Evolutionary conservation across 2,888 invertebrate species (phyloP), one percentile per base, ranked within the genome.

Genomic region (Synergus itoensis): DNA sequence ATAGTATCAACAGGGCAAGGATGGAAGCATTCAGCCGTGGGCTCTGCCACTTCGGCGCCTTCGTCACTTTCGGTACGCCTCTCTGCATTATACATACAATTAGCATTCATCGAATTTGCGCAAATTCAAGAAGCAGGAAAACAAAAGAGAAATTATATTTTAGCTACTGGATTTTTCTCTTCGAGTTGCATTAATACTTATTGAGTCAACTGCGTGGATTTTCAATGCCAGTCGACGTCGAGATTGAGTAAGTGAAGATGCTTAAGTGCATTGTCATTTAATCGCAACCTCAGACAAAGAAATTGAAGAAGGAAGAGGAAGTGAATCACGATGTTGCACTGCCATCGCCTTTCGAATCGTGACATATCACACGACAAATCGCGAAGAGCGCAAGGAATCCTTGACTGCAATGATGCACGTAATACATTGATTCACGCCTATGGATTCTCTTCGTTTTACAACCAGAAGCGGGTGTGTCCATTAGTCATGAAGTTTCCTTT

Each of bases 41-140:
- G 65, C 57, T 57, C 36, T 75, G 43, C 67, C 78, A 65, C 78
- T 21, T 63, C 76, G 77, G 48, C 76, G 18, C 76, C 60, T 78
- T 79, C 78, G 79, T 83, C 80, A 80, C 83, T 84, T 81, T 82
- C 82, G 81, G 77, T 40, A 83, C 80, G 81, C 80, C 85, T 84
- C 79, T 80, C 83, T 79, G 77, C 83, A 82, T 86, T 28, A 28
- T 28, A 28, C 28, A 28, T 85, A 84, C 83, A 82, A 80, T 85
- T 83, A 86, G 83, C 83, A 79, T 84, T 84, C 60, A 60, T 21
- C 60, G 18, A 60, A 21, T 60, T 60, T 21, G 21, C 21, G 11
- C 21, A 60, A 21, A 60, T 21, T 11, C 12, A 21, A 4, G 60
- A 60, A 18, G 21, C 21, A 18, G 12, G 12, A 12, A 21, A 18